Percentiles rank a stretch among this genome's conserved stretches.
These are phyloP conservation scores for Dasyprocta punctata DNA, from an alignment of 2,113 vertebrate genomes.

Conservation along the genomic window DNA sequence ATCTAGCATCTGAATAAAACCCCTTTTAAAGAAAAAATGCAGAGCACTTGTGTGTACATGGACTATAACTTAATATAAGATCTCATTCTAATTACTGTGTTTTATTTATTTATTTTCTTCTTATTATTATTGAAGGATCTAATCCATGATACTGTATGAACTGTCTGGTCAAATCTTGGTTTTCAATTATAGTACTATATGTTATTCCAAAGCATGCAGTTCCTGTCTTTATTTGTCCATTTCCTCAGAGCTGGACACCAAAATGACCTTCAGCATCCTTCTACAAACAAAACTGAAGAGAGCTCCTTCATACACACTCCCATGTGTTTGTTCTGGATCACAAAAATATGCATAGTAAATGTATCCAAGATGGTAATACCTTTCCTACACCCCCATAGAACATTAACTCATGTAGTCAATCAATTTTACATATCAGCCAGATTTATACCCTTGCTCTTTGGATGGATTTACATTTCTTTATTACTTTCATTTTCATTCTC, in stretches of 20 bases:
- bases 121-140: not conserved
- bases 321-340: not conserved
- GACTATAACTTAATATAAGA: not conserved
- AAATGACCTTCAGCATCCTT: not conserved
- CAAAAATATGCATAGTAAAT: not conserved
- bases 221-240: not conserved
- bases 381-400: not conserved
- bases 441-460: constrained; percentile 1
- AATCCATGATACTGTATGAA: not conserved
- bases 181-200: not conserved
- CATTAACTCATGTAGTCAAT: not conserved
- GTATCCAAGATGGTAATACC: not conserved
- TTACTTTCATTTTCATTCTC: not conserved
- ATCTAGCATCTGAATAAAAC: not conserved
- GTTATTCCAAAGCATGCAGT: not conserved
- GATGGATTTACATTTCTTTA: not conserved
- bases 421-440: not conserved
- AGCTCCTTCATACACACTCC: not conserved
- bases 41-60: not conserved
- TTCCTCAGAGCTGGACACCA: not conserved
- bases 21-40: not conserved
- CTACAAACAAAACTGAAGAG: not conserved
- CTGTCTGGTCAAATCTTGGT: not conserved
- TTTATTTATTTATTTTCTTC: not conserved
- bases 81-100: not conserved